phyloP scores from a whole-genome alignment of 2,888 invertebrate genomes.

The Dione vanillae region DNA sequence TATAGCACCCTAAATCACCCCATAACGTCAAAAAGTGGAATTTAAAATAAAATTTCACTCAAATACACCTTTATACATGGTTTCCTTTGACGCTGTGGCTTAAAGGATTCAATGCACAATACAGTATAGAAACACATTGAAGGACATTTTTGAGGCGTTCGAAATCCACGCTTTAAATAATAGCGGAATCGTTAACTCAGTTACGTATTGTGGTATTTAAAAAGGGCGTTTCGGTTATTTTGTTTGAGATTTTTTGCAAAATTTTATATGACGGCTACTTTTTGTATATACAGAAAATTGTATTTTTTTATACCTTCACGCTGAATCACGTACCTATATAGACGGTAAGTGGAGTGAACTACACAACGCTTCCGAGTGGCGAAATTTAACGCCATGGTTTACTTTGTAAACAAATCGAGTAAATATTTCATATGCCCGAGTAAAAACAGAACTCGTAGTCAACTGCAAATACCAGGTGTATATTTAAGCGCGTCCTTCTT shows the following conservation, averaged over 20 bases:
- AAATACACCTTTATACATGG: neutral
- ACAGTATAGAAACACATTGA: conserved; percentile 19
- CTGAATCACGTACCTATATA: no score
- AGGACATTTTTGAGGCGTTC: conserved; percentile 13
- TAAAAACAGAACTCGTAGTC: no score
- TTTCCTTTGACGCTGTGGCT: conserved; percentile 1
- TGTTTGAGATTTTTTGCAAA: neutral
- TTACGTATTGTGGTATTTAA: conserved; percentile 1
- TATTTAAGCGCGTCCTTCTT: no score
- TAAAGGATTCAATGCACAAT: conserved; percentile 19
- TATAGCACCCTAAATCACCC: neutral
- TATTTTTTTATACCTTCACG: no score
- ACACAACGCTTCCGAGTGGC: no score
- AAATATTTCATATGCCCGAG: no score
- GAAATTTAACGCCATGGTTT: no score
- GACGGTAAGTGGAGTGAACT: no score
- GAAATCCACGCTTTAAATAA: conserved; percentile 14
- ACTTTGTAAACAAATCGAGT: no score
- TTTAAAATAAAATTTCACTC: conserved; percentile 17
- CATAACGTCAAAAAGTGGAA: neutral
- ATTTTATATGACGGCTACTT: neutral
- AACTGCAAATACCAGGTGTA: no score
- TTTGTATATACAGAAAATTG: no score
- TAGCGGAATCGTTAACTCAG: neutral
- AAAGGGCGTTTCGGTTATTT: neutral